Evolutionary conservation across 2,797 vertebrate genomes (phyloP), one percentile per base, ranked within the genome.

Genomic region (Taenioides sp.): DNA sequence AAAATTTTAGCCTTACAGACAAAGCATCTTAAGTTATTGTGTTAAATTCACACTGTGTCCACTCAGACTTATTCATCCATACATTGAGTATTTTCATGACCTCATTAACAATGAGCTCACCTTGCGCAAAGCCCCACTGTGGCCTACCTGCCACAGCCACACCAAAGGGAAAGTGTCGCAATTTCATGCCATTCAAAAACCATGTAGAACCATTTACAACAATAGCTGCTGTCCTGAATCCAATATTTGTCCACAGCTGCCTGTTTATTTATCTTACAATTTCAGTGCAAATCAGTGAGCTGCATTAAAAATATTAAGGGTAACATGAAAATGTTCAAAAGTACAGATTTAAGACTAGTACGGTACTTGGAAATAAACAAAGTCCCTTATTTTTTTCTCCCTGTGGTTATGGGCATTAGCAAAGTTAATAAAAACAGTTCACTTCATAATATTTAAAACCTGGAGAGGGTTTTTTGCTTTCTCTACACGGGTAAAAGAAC

Each of bases 31-130:
- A 11, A 63, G 23, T 63, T n/a, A 18, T 1, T 10, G 20, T 3
- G 89, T 89, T 83, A 91, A 89, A 75, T 76, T 87, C 86, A 84
- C 52, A 67, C 66, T 70, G 65, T n/a, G 85, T 91, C 83, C 67
- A 65, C 73, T 84, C 37, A 28, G 65, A 72, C 80, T 63, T 81
- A 43, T 17, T 60, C 27, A 60, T 28, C 31, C 55, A 58, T 14
- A 58, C 22, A 14, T 23, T 23, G 23, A 23, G 4, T 23, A 25
- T 25, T 25, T 23, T 58, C 23, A 58, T 25, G 7, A 58, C 14
- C 23, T 58, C 22, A 25, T 27, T 23, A 23, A 64, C n/a, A 52
- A 22, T 25, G 16, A 47, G 5, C 65, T 72, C n/a, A 22, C 60
- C 69, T 52, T 72, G 18, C 47, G 62, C 50, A 1, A 73, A 65